Evolutionary conservation across 2,797 vertebrate species (phyloP), one percentile per base, ranked within the genome.

Genomic region (Sus cebifrons): DNA sequence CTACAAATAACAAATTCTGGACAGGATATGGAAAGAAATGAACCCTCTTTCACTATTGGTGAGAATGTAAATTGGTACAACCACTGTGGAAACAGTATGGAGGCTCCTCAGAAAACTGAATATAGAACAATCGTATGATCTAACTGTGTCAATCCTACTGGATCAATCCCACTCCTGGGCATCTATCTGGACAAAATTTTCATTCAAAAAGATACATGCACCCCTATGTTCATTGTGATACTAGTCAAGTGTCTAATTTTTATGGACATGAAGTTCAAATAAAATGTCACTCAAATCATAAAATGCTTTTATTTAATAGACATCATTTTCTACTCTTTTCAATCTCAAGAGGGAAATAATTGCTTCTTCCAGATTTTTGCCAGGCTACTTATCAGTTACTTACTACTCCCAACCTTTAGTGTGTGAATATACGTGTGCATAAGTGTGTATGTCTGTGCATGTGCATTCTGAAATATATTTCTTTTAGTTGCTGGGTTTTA

Each of bases 221-320:
- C 44, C 44, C 44, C 44, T 49, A 49, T 49, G 44, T 49, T 49
- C 44, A 9, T 49, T 49, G 9, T 10, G 9, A 10, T 49, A 10
- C 44, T 49, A 49, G 6, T 71, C 74, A 71, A 74, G 78, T 6
- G 73, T 58, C 73, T 68, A 82, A 32, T 87, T 62, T 58, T 40
- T 71, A 62, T 82, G 73, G 88, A 90, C 5, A 20, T 16, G 21
- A 52, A 20, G 21, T 58, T 91, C 78, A 85, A 88, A 77, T 65
- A 73, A 86, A 83, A 79, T 68, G 60, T n/a, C 52, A 86, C n/a
- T 70, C 23, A 67, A 91, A 64, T 89, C 27, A 82, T 82, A 68
- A 89, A 89, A 60, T 64, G 49, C 4, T 85, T 97, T 36, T 36
- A 36, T 71, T 85, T 94, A 58, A 9, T 79, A 82, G 58, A 62